Percentiles rank a stretch among this genome's conserved stretches.
Conservation (phyloP, 2,888 invertebrate species). For the Acheta domesticus region DNA sequence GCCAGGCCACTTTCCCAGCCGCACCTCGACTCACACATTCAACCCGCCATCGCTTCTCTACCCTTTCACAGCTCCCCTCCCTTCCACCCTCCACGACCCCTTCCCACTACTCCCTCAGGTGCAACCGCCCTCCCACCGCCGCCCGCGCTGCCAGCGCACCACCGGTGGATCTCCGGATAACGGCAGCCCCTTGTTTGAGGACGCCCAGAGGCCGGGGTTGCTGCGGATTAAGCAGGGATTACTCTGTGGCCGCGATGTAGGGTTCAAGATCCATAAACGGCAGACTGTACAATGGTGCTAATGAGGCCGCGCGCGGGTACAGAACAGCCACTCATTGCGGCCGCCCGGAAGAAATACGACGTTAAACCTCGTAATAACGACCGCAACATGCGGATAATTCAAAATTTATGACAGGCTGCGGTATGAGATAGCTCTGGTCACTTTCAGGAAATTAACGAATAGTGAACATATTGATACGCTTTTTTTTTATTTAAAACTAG, state of each 20-base stretch:
- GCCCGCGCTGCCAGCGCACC: background rate
- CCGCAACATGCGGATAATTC: background rate
- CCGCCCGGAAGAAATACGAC: background rate
- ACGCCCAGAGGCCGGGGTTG: background rate
- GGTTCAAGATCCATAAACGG: constrained; percentile 18
- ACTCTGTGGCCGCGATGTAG: background rate
- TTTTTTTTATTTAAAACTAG: too few relatives aligned
- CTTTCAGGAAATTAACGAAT: background rate
- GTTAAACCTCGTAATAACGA: background rate
- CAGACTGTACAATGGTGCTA: constrained; percentile 18
- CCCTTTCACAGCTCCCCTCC: background rate
- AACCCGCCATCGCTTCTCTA: background rate
- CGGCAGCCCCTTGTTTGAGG: background rate
- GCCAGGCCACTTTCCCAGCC: background rate
- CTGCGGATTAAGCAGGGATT: background rate
- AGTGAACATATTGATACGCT: too few relatives aligned
- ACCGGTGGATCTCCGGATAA: background rate
- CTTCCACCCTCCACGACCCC: background rate
- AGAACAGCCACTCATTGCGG: background rate
- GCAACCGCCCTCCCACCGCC: background rate
- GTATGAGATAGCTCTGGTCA: background rate
- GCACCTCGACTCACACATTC: background rate
- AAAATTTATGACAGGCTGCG: background rate
- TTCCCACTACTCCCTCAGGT: background rate
- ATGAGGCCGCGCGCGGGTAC: background rate